Evolutionary conservation across 2,113 vertebrate species (phyloP), one percentile per base, ranked within the genome.

Genomic region (Melanerpes aurifrons): DNA sequence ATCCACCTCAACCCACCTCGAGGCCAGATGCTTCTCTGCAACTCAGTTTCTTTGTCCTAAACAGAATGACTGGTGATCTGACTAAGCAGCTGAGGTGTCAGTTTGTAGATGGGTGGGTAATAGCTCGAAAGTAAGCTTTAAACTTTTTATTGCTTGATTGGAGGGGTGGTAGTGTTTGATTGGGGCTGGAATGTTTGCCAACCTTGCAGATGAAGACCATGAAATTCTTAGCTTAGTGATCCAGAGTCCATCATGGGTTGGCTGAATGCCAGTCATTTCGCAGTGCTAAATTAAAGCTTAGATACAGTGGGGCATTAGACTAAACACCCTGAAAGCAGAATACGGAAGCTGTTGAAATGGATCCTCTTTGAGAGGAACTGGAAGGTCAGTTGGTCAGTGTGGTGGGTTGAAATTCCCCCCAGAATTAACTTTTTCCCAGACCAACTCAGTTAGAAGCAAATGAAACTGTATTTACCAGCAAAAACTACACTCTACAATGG

Each of bases 81-180:
- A 70, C 35, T 25, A 54, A 82, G 75, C 75, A 94, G 75, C 75
- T 77, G 78, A 77, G 72, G 28, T 87, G 67, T 73, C 11, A 1
- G 35, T 71, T 94, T 92, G 61, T 37, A 80, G 53, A 91, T 71
- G 43, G 9, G 18, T 62, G 37, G 68, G 45, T 91, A 80, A 87
- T 58, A 57, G 32, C 71, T 91, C 54, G 82, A 64, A 85, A 87
- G 74, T n/a, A 80, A 87, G 64, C 71, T 94, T 94, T 92, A 69
- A 96, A 80, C 68, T 57, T 92, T 87, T 89, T 92, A 71, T 85
- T 85, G 85, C 37, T 86, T 78, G 31, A 21, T 68, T 77, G 66
- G 47, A 58, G 26, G 22, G 18, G 24, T 25, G 31, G 31, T 21
- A 14, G 28, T 74, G 28, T 72, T 91, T 75, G 76, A 32, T 40